Evolutionary conservation across 2,888 invertebrate species (phyloP).

Genomic region (Ennomos quercinarius): DNA sequence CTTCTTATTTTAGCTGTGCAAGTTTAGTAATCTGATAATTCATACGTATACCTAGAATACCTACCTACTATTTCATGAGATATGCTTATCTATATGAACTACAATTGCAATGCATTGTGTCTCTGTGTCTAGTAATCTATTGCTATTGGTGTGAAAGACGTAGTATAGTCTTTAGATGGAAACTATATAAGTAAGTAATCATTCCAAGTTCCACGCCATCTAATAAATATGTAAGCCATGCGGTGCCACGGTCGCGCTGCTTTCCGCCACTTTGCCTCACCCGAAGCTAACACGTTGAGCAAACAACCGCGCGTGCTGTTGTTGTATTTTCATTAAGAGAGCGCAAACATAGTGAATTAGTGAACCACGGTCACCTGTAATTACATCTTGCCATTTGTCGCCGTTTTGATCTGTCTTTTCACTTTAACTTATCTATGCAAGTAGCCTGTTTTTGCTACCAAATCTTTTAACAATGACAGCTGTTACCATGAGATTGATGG

Average conservation of each 20-base stretch:
- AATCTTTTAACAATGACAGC: not conserved
- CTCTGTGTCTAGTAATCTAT: too few relatives aligned
- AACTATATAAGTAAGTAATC: not conserved
- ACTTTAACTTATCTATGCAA: slow-evolving; percentile 14
- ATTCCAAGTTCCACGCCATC: slow-evolving; percentile 10
- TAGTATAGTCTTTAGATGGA: too few relatives aligned
- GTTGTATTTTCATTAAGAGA: slow-evolving; percentile 61
- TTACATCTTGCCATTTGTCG: slow-evolving; percentile 31
- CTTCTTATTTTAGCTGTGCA: too few relatives aligned
- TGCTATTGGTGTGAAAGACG: too few relatives aligned
- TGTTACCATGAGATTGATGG: not conserved
- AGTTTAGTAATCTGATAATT: too few relatives aligned
- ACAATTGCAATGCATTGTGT: too few relatives aligned
- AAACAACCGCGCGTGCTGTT: slow-evolving; percentile 50
- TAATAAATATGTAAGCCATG: slow-evolving; percentile 22
- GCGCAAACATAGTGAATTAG: slow-evolving; percentile 51
- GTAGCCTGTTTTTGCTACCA: not conserved
- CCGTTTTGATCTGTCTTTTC: slow-evolving; percentile 28
- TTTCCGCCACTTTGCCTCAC: slow-evolving; percentile 20
- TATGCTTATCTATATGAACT: too few relatives aligned
- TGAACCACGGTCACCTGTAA: slow-evolving; percentile 40
- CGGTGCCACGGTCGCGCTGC: slow-evolving; percentile 15
- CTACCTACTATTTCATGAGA: too few relatives aligned
- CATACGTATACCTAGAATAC: too few relatives aligned
- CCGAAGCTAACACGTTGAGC: slow-evolving; percentile 34